phyloP scores from a whole-genome alignment of 2,113 vertebrate species.

The Excalfactoria chinensis region DNA sequence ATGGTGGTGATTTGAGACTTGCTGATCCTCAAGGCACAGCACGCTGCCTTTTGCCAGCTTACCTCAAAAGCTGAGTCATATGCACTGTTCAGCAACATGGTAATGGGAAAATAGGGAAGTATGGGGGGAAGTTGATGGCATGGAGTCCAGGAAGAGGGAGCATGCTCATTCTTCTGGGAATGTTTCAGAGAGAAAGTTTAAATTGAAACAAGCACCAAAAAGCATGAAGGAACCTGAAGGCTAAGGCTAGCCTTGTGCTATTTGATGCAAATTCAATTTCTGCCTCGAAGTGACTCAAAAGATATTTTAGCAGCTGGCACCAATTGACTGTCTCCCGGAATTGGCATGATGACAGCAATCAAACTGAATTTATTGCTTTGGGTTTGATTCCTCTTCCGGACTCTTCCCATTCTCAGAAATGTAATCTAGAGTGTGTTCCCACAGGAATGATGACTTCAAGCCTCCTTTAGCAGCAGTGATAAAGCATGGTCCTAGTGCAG shows the following conservation, averaged over 20 bases:
- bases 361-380: conserved; percentile 65
- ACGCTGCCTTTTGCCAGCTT: not conserved
- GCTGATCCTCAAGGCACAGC: not conserved
- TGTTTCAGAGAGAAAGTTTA: not conserved
- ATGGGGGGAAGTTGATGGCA: not conserved
- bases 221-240: conserved; percentile 11
- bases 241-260: not conserved
- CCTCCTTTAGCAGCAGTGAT: not conserved
- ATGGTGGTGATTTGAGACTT: not conserved
- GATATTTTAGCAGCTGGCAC: conserved; percentile 60
- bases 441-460: not conserved
- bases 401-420: conserved; percentile 67
- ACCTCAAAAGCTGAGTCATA: not conserved
- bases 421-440: conserved; percentile 45
- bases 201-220: not conserved
- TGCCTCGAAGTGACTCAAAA: conserved; percentile 40
- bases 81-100: not conserved
- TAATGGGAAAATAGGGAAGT: not conserved
- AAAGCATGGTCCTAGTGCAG: not conserved
- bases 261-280: conserved; percentile 61
- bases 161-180: not conserved
- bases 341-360: conserved; percentile 69
- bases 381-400: conserved; percentile 58
- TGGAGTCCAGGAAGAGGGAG: not conserved
- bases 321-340: conserved; percentile 53